phyloP scores from a whole-genome alignment of 2,797 vertebrate genomes.

The Sus cebifrons region DNA sequence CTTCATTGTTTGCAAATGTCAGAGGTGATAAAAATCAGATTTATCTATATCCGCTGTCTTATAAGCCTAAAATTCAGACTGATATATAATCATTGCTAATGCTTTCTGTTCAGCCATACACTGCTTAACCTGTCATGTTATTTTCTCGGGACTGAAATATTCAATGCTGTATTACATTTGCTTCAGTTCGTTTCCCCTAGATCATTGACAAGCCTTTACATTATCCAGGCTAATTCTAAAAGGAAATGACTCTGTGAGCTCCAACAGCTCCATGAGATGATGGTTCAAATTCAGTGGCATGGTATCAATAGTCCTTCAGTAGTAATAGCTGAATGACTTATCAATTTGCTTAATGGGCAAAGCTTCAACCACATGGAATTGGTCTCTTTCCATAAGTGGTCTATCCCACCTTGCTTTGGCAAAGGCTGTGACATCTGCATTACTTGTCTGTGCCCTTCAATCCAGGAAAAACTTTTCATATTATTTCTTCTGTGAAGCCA shows the following conservation, averaged over 20 bases:
- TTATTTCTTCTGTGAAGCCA: not conserved
- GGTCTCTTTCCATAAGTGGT: not conserved
- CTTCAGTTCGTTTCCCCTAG: not conserved
- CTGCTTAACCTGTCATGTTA: conserved; percentile 40
- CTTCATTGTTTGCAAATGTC: conserved; percentile 62
- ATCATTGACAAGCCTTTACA: not conserved
- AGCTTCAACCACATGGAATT: too few species aligned
- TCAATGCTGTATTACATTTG: not conserved
- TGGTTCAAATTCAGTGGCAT: not conserved
- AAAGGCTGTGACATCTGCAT: not conserved
- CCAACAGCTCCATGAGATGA: not conserved
- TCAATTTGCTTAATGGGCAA: not conserved
- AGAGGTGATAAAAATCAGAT: conserved; percentile 60
- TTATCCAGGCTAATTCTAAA: not conserved
- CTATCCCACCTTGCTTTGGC: not conserved
- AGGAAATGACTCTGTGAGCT: not conserved
- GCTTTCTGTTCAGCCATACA: conserved; percentile 52
- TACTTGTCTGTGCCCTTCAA: not conserved
- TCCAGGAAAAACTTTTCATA: not conserved
- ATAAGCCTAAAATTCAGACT: conserved; percentile 33
- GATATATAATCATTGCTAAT: conserved; percentile 71
- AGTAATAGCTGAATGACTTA: not conserved
- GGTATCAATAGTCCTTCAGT: not conserved
- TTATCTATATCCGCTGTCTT: conserved; percentile 38
- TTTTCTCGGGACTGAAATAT: conserved; percentile 59